Conservation (phyloP, 1,140 invertebrate species). For the Batillaria attramentaria region DNA sequence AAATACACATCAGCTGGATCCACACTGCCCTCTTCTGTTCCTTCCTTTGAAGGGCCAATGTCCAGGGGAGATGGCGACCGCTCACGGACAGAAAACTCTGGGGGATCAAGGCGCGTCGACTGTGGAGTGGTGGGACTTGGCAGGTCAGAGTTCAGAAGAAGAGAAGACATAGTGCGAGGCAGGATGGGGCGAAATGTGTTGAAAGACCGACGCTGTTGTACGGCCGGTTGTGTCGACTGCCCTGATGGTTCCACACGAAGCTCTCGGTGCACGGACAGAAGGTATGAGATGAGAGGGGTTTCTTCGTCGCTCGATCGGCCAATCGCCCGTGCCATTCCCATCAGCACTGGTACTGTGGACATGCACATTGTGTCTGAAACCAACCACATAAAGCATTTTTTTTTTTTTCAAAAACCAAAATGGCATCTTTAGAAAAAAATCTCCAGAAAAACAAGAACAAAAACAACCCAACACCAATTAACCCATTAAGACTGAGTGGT, state of each 20-base stretch:
- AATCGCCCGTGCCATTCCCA: conserved; percentile 90
- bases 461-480: no score
- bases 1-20: conserved; percentile 91
- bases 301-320: conserved; percentile 83
- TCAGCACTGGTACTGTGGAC: conserved; percentile 86
- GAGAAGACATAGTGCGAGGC: conserved; percentile 90
- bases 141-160: conserved; percentile 74
- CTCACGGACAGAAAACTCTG: conserved; percentile 52
- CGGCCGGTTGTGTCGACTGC: conserved; percentile 30
- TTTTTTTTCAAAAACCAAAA: no score
- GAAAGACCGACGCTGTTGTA: conserved; percentile 69
- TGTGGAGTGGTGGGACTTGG: conserved; percentile 34
- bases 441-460: no score
- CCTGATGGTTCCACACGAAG: conserved; percentile 73
- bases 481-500: no score
- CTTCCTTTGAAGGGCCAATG: not conserved
- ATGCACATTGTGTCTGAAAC: conserved; percentile 82
- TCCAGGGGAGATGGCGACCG: conserved; percentile 71
- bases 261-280: conserved; percentile 73
- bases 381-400: no score
- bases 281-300: conserved; percentile 84
- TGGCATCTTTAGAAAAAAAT: no score
- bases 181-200: conserved; percentile 83
- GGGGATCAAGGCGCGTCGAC: conserved; percentile 23
- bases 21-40: not conserved